Evolutionary conservation across 1,140 invertebrate genomes (phyloP).

Genomic region (Paramacrobiotus metropolitanus): DNA sequence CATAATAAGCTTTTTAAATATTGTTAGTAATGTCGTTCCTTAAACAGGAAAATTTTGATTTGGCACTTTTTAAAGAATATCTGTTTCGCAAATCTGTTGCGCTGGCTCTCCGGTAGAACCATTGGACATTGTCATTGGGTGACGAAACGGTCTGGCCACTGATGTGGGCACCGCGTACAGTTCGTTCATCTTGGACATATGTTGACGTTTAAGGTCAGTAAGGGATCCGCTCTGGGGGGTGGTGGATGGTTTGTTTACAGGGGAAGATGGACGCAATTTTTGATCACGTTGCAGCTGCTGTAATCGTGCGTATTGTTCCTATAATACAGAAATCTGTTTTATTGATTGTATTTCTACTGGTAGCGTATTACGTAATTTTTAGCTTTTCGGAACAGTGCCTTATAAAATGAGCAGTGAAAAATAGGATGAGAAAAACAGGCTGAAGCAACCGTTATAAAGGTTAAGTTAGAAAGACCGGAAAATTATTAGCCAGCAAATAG

Average conservation of each 20-base stretch:
- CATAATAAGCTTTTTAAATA: too few species aligned
- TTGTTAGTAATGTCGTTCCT: too few species aligned
- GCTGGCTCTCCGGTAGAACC: constrained; percentile 23
- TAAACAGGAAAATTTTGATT: too few species aligned
- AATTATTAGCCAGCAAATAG: too few species aligned
- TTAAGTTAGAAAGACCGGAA: too few species aligned
- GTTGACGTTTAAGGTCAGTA: constrained; percentile 26
- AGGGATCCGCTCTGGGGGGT: constrained; percentile 35
- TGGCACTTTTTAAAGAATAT: constrained; percentile 43
- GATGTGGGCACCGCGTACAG: constrained; percentile 16
- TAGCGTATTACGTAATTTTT: too few species aligned
- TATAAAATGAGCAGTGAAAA: too few species aligned
- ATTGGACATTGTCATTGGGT: constrained; percentile 9
- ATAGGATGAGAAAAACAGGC: too few species aligned
- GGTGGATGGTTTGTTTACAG: constrained; percentile 33
- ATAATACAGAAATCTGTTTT: too few species aligned
- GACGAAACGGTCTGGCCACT: constrained; percentile 16
- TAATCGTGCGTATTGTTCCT: constrained; percentile 55
- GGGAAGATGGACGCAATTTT: constrained; percentile 32
- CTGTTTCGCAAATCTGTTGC: constrained; percentile 62
- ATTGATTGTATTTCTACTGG: too few species aligned
- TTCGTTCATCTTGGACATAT: constrained; percentile 20
- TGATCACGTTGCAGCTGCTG: constrained; percentile 56
- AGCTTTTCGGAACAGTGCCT: too few species aligned
- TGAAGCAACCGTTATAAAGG: too few species aligned